Base-by-base conservation (phyloP, 64 coral and sea anemone species). In the Platygyra sinensis region DNA sequence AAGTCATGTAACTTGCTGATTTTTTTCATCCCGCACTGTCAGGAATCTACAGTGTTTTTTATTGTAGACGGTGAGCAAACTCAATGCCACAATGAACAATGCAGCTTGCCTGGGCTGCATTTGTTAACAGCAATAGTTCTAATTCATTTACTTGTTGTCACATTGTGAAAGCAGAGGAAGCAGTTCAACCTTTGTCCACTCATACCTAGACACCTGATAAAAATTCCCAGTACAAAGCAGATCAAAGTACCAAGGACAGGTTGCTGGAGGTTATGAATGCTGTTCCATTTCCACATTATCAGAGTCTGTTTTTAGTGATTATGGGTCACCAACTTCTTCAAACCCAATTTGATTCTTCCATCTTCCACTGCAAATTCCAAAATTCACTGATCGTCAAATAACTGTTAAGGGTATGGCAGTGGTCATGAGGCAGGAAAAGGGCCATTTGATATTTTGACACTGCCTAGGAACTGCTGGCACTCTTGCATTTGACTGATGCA, bases 271-370 rank as follows among this genome's bases (percentile, higher is more conserved):
- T 57, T 29, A 79, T 79, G 77, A 79, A 79, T 30, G 49, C n/a
- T 25, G 22, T 79, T 30, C 22, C 51, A 24, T 57, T 55, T 29
- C 74, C 29, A 14, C 87, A 64, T 10, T 25, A 62, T 57, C 61
- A 46, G 74, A 78, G 2, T 24, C 31, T 25, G 4, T 46, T 10
- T 79, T 65, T 11, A 24, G 24, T 24, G 87, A 69, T 24, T 79
- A 78, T 89, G 87, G 87, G 4, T 8, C 9, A 27, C 57, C 87
- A 27, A 50, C 87, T 3, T 60, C 87, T 24, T 62, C 75, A n/a
- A 89, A 89, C 24, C 59, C 87, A 67, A 69, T 78, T 89, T 75
- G 87, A 46, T 89, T 50, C 71, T 30, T 20, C 20, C 87, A 89
- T 39, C 20, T 88, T 55, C 30, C 77, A 25, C 10, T 79, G 30